phyloP scores from a whole-genome alignment of 2,113 vertebrate species.

The Ophiodon elongatus region DNA sequence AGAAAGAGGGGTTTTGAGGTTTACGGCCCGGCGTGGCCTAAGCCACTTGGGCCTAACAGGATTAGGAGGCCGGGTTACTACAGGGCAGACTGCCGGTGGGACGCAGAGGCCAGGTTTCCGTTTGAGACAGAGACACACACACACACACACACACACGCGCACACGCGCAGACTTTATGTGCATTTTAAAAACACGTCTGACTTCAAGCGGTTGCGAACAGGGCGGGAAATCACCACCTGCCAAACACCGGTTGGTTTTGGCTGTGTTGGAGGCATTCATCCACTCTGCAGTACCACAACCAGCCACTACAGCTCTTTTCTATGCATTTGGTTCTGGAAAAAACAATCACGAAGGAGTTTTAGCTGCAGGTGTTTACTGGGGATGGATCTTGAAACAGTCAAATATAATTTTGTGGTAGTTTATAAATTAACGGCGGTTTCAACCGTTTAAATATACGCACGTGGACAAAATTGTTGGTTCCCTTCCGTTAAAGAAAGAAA shows the following conservation, averaged over 20 bases:
- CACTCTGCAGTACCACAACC: conserved; percentile 27
- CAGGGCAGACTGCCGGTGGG: conserved; percentile 59
- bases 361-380: conserved; percentile 32
- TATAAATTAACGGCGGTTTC: conserved; percentile 4
- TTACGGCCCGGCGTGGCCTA: conserved; percentile 65
- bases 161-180: conserved; percentile 10
- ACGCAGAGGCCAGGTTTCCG: conserved; percentile 49
- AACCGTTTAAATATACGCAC: not conserved
- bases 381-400: conserved; percentile 25
- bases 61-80: conserved; percentile 78
- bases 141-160: no score
- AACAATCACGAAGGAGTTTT: not conserved
- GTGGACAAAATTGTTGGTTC: no score
- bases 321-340: conserved; percentile 19
- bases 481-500: no score
- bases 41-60: conserved; percentile 79
- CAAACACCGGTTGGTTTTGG: conserved; percentile 33
- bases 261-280: not conserved
- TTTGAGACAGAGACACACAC: conserved; percentile 34
- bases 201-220: conserved; percentile 4
- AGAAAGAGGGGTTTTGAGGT: conserved; percentile 72
- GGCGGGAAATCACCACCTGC: conserved; percentile 34
- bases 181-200: conserved; percentile 20
- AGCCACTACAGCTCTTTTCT: conserved; percentile 12
- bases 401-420: no score